Base-by-base conservation (phyloP, 2,888 invertebrate genomes). In the Coecobrya sp. region DNA sequence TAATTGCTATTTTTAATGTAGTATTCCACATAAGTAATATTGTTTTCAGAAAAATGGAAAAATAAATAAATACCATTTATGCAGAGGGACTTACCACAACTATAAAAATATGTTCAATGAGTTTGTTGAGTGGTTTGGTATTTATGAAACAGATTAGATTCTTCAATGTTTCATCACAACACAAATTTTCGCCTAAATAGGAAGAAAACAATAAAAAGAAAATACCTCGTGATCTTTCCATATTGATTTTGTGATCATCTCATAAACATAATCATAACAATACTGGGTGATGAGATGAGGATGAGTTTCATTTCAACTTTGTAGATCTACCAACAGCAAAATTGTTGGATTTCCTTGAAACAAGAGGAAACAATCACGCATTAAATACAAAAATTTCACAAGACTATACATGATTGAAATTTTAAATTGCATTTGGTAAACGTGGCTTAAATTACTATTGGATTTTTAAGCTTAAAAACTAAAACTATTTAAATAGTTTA, bases 381-480 rank as follows among this genome's bases (percentile, higher is more conserved):
- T 68, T n/a, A 73, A 42, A 2, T 52, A n/a, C n/a, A n/a, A n/a
- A n/a, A n/a, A n/a, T 55, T 62, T n/a, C 36, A 4, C n/a, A 73
- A 7, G 62, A 62, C n/a, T n/a, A 2, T 19, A 36, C 45, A 55
- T 81, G 55, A 81, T 76, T 76, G 76, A 65, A 65, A 65, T n/a
- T 62, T 42, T 22, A 45, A 85, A 65, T 85, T n/a, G 65, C 49
- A 86, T 86, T 86, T n/a, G 45, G 25, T 86, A 86, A 86, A 70
- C 86, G 86, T 86, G 86, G 42, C 65, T 27, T 68, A 42, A 68
- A 81, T 81, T 30, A 27, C 59, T 55, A 8, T 79, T 22, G 13
- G n/a, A 55, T 16, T n/a, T 55, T 55, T 55, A 55, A 55, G 4
- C 55, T n/a, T n/a, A 55, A n/a, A 4, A 16, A 19, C 19, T 55